Evolutionary conservation across 2,113 vertebrate species (phyloP).

Genomic region (Colaptes auratus): DNA sequence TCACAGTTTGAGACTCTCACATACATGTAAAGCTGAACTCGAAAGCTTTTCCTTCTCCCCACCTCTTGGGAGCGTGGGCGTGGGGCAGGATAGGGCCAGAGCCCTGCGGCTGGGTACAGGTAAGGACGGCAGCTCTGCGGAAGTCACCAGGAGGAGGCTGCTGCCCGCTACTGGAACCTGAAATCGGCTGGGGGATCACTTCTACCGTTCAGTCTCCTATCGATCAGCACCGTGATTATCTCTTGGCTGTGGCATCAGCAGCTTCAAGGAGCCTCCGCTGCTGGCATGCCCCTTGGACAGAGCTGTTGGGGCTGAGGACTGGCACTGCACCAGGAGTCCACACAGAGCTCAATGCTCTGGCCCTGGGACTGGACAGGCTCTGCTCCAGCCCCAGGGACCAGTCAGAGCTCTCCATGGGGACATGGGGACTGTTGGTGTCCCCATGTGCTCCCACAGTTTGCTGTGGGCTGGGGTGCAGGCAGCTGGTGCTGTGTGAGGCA

Average conservation of each 20-base stretch:
- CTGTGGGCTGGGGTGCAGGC: neutral
- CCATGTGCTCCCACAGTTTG: rapidly evolving
- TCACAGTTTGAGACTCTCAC: neutral
- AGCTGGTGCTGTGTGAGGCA: neutral
- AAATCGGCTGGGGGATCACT: neutral
- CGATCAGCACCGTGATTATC: rapidly evolving
- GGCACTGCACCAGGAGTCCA: rapidly evolving
- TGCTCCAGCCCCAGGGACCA: neutral
- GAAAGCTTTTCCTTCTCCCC: neutral
- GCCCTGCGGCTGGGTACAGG: rapidly evolving
- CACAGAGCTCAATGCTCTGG: rapidly evolving
- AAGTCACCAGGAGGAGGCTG: rapidly evolving
- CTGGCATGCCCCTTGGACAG: rapidly evolving
- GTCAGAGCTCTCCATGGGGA: rapidly evolving
- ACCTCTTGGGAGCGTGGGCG: neutral
- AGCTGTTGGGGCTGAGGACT: neutral
- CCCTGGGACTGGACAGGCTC: neutral
- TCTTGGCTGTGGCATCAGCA: neutral
- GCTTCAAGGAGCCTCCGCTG: neutral
- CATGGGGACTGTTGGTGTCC: rapidly evolving
- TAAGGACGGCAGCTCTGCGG: rapidly evolving
- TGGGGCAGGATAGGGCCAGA: neutral
- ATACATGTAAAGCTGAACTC: neutral
- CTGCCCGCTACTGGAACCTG: neutral
- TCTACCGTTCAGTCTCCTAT: neutral